Conservation (phyloP, 2,797 vertebrate species). For the Sorex maritimensis region DNA sequence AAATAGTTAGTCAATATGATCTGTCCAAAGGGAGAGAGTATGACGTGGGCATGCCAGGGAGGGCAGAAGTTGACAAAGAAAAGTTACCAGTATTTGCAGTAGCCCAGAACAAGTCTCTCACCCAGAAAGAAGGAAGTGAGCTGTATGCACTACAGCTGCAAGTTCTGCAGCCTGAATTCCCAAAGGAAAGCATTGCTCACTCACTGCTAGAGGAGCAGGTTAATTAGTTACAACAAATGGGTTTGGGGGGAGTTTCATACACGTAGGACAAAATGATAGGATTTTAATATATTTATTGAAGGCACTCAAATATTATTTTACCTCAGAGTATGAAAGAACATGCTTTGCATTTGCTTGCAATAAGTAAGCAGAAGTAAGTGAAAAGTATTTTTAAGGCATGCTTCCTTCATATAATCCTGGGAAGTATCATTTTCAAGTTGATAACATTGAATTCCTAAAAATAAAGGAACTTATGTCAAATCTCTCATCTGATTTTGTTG, state of each 20-base stretch:
- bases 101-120: background rate
- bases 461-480: background rate
- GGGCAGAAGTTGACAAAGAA: background rate
- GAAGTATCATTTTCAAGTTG: background rate
- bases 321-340: slow-evolving; percentile 12
- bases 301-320: background rate
- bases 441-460: background rate
- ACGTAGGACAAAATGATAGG: background rate
- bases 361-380: background rate
- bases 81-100: background rate
- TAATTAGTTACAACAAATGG: background rate
- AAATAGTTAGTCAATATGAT: background rate
- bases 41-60: background rate
- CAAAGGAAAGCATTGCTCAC: background rate
- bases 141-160: background rate
- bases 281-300: background rate
- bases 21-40: background rate
- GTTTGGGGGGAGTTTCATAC: slow-evolving; percentile 4
- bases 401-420: background rate
- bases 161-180: background rate
- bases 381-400: background rate
- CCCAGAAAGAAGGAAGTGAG: too few species aligned
- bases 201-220: background rate
- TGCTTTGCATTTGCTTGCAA: slow-evolving; percentile 37
- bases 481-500: background rate